Base-by-base conservation (phyloP, 2,113 vertebrate species). In the Nothoprocta pentlandii region DNA sequence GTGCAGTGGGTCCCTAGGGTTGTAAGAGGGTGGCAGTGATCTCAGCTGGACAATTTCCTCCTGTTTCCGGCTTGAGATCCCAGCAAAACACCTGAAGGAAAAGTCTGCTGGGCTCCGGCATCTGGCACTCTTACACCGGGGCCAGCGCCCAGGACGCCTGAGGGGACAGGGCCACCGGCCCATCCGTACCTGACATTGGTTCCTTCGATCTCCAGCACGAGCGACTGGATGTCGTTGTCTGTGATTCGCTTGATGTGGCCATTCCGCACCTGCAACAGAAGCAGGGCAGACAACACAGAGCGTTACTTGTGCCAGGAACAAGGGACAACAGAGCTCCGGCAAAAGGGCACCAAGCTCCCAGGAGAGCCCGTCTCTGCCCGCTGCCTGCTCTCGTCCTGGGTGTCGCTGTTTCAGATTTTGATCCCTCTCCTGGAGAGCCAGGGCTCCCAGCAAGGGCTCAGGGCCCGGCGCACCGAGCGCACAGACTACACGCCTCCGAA, bases 161-260 rank as follows among this genome's bases (percentile, higher is more conserved):
- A 39, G 28, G 34, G 21, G 5, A 80, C 23, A 85, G 67, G 16
- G 44, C 42, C 10, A 5, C 46, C 46, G 69, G 79, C 58, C 63
- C 94, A 92, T 96, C 63, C 94, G 92, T 96, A 99, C 99, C 99
- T 99, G 95, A 99, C 99, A 14, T 99, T 99, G 36, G 98, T 97
- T 59, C 99, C 99, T 96, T 99, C 99, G 6, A 99, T 98, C 96
- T 99, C 99, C 96, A 99, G 96, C 93, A 99, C 99, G 93, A 98
- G 91, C 0, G 99, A 99, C 97, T 99, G 99, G 85, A 99, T 99
- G 95, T 99, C 99, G 23, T 99, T 99, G 96, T 99, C 99, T 0
- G 98, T 98, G 88, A 99, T 98, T 89, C 99, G 97, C 94, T 99
- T 99, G 92, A 99, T 99, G 94, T 99, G 99, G 36, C 99, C 99